Conservation (phyloP, 1,140 invertebrate species). For the Maconellicoccus hirsutus region DNA sequence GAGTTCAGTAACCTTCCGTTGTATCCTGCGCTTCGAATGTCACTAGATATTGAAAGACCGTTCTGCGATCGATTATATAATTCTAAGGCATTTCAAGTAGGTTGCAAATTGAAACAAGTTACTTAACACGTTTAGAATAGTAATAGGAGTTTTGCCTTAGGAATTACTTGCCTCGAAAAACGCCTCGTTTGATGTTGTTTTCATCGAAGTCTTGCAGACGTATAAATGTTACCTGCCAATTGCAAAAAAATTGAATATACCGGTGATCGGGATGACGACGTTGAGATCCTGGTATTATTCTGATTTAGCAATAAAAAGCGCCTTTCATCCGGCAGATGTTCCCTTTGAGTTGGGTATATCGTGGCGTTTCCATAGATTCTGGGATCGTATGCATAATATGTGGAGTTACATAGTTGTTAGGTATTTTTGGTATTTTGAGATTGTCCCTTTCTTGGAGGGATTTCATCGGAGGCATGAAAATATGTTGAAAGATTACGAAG, state of each 20-base stretch:
- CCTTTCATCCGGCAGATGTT: slow-evolving; percentile 36
- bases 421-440: not conserved
- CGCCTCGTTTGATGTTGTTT: not conserved
- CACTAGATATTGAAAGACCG: no score
- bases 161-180: not conserved
- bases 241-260: not conserved
- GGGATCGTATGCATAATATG: not conserved
- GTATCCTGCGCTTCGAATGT: no score
- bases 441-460: not conserved
- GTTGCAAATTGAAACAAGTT: no score
- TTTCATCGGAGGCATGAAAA: not conserved
- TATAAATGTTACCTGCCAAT: not conserved
- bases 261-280: not conserved
- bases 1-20: not conserved
- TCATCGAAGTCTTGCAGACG: not conserved
- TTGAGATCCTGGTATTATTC: not conserved
- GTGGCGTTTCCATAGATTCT: not conserved
- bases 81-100: no score
- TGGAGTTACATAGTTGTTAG: not conserved
- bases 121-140: no score
- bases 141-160: no score
- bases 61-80: no score
- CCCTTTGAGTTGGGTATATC: slow-evolving; percentile 34
- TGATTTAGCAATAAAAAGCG: not conserved
- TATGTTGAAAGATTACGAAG: not conserved